Evolutionary conservation across 2,888 invertebrate species (phyloP), one percentile per base, ranked within the genome.

Genomic region (Parnassius mnemosyne): DNA sequence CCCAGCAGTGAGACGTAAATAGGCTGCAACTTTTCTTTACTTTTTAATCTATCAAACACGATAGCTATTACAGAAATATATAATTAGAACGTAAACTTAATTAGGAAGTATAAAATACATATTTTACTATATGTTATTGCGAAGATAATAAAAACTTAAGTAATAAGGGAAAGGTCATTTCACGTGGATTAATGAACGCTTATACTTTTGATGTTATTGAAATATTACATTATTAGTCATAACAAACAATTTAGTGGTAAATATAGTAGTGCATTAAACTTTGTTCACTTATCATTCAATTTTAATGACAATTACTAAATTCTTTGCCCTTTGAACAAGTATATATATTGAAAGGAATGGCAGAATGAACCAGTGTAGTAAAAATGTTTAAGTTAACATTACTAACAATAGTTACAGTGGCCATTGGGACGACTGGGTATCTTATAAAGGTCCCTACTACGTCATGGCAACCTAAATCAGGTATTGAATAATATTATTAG

Each of bases 341-440:
- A 47, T 60, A 57, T 60, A 60, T 55, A 64, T 53, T 55, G 12
- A 10, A 53, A 44, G n/a, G 12, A 41, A 7, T 13, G 43, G 3
- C 2, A 12, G 10, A 53, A 63, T 70, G 20, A 69, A 68, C 67
- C 74, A 83, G 78, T 82, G 61, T 68, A 57, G 44, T 11, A 64
- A 85, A 78, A 65, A 89, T 89, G 89, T 84, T 84, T 78, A 68
- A 71, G 70, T 69, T 84, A 74, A 76, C 77, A 78, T 65, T 83
- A 61, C 42, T 79, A 52, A 56, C 83, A 34, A 54, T 79, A 10
- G 67, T 71, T 34, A 57, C 72, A 1, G 50, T 78, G 11, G 68
- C 75, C n/a, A 69, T 66, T 25, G 63, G 74, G 43, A 69, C 71
- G 9, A 76, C 76, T 1, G 83, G 83, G 59, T 89, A 81, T 63